These are phyloP conservation scores for Rhagophthalmus giganteus DNA, from an alignment of 2,888 invertebrate genomes.

Conservation along the genomic window DNA sequence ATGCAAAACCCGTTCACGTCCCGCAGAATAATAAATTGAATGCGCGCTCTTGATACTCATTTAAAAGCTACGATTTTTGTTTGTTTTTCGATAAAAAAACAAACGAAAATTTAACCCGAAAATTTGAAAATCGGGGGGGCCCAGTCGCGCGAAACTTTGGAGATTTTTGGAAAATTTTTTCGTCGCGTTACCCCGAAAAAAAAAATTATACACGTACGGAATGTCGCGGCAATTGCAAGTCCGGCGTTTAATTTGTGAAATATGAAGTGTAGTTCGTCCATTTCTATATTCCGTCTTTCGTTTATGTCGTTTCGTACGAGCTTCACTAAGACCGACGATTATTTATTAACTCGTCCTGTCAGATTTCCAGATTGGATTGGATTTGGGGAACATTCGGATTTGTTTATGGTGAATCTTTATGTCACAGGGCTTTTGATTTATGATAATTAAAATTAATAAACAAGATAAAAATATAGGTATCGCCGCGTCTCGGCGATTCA, in stretches of 20 bases:
- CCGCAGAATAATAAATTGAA: slow-evolving; percentile 17
- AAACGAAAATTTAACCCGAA: too few species aligned
- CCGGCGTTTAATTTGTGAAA: slow-evolving; percentile 33
- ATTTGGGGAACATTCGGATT: slow-evolving; percentile 39
- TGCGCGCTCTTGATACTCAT: slow-evolving; percentile 2
- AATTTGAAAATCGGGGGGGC: too few species aligned
- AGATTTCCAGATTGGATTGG: slow-evolving; percentile 39
- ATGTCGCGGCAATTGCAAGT: slow-evolving; percentile 33
- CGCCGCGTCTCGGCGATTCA: slow-evolving; percentile 20
- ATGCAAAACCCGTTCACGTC: slow-evolving; percentile 38
- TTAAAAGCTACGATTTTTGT: too few species aligned
- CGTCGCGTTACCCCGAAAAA: slow-evolving; percentile 18
- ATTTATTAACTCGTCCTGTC: slow-evolving; percentile 42
- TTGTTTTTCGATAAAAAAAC: too few species aligned
- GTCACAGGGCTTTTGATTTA: slow-evolving; percentile 41
- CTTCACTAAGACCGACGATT: slow-evolving; percentile 34
- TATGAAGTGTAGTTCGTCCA: slow-evolving; percentile 30
- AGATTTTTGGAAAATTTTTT: too few species aligned
- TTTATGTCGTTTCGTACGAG: slow-evolving; percentile 30
- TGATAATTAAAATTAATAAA: slow-evolving; percentile 41
- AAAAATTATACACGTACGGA: slow-evolving; percentile 33
- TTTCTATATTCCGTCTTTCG: slow-evolving; percentile 30
- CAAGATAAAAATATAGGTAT: slow-evolving; percentile 30
- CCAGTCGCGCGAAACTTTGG: too few species aligned
- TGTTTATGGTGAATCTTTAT: slow-evolving; percentile 38